Base-by-base conservation (phyloP, 2,797 vertebrate species). In the Gallinago stenura region DNA sequence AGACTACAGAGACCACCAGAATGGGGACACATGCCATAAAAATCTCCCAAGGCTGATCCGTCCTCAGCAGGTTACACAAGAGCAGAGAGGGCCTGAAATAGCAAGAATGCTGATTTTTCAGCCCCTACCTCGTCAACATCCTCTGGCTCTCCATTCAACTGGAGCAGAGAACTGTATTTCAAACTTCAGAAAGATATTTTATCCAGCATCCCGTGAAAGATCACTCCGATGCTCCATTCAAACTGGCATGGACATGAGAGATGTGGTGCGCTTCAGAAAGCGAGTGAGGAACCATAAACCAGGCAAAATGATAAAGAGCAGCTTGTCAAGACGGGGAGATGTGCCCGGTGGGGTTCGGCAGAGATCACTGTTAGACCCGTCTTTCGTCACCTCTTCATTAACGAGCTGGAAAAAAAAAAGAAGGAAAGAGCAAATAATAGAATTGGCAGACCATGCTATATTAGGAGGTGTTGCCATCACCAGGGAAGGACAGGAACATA, bases 401-500 rank as follows among this genome's bases (percentile, higher is more conserved):
- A 92, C 4, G 3, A 95, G 58, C 93, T 79, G 90, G 80, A 72
- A 93, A 93, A 93, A 93, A 89, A 93, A 93, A 90, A 89, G 46
- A 88, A 90, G 69, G 28, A 79, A 95, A 89, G 73, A 89, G 51
- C 83, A 89, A 90, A 92, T 75, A 88, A 94, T 39, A 81, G 88
- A 89, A 90, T 12, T 82, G 83, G 90, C 83, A 93, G 92, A 39
- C 15, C 56, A 66, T 0, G 5, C 65, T 95, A 0, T 26, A 72
- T 89, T 39, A 72, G 88, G 73, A 93, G 80, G 88, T 79, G 85
- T 90, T 96, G 95, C 81, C 86, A 84, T 89, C 80, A 68, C 33
- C 25, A 68, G 70, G 62, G 94, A 94, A 96, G 90, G 96, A 92
- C 89, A 64, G 86, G 71, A 73, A 70, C 83, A 94, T 91, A 96